phyloP scores from a whole-genome alignment of 2,888 invertebrate genomes.

The Ceratothoa steindachneri region DNA sequence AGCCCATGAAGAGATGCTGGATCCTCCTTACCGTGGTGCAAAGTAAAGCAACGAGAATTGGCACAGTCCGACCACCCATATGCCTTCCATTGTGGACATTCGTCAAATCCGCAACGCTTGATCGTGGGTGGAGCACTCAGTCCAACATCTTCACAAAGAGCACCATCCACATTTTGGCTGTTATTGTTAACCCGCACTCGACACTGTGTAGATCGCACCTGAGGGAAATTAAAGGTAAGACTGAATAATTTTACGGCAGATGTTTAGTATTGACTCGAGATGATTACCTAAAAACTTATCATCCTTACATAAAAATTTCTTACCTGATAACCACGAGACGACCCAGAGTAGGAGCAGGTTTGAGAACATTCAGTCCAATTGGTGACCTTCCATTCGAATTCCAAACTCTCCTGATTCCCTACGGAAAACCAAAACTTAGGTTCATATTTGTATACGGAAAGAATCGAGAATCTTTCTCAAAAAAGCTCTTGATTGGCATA shows the following conservation, averaged over 20 bases:
- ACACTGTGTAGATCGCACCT: constrained; percentile 69
- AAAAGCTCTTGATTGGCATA: no score
- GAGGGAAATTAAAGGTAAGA: constrained; percentile 47
- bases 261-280: no score
- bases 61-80: constrained; percentile 69
- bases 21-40: no score
- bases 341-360: constrained; percentile 73
- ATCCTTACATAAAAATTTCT: not conserved
- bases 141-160: constrained; percentile 68
- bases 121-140: constrained; percentile 61
- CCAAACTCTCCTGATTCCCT: constrained; percentile 56
- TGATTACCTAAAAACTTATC: not conserved
- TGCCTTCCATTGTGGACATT: constrained; percentile 69
- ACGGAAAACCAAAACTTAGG: no score
- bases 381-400: constrained; percentile 74
- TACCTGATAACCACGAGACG: constrained; percentile 41
- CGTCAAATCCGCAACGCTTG: constrained; percentile 64
- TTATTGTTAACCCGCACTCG: constrained; percentile 62
- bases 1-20: no score
- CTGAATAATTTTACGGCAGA: no score
- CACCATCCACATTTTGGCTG: constrained; percentile 62
- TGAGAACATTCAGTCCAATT: constrained; percentile 84
- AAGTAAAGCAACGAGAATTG: constrained; percentile 69
- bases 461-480: no score
- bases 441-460: no score